Evolutionary conservation across 1,140 invertebrate genomes (phyloP).

Genomic region (Eciton burchellii): DNA sequence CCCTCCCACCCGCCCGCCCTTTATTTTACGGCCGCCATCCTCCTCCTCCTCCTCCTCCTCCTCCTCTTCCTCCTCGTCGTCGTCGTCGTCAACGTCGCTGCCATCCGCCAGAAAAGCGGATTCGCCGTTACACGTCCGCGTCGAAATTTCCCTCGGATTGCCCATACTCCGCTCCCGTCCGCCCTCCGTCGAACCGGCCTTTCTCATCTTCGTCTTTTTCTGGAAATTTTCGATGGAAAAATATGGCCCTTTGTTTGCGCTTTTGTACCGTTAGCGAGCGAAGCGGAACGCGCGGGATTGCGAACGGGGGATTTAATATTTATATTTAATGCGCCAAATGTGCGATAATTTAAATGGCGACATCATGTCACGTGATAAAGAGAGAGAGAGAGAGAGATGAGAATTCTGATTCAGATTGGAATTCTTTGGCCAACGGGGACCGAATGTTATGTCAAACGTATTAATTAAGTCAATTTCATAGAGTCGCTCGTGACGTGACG

Average conservation of each 20-base stretch:
- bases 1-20: slow-evolving; percentile 10
- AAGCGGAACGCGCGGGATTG: neutral
- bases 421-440: too few species aligned
- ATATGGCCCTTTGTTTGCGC: slow-evolving; percentile 53
- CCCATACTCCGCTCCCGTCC: neutral
- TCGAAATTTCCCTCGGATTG: slow-evolving; percentile 63
- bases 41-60: too few species aligned
- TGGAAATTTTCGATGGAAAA: slow-evolving; percentile 58
- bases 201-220: slow-evolving; percentile 45
- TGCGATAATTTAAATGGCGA: neutral
- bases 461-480: neutral
- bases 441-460: neutral
- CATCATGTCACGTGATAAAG: neutral
- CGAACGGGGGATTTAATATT: slow-evolving; percentile 28
- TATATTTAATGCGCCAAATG: neutral
- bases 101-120: slow-evolving; percentile 73
- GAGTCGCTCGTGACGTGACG: neutral
- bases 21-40: slow-evolving; percentile 64
- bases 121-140: slow-evolving; percentile 66
- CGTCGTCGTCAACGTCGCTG: slow-evolving; percentile 64
- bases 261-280: slow-evolving; percentile 19
- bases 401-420: too few species aligned
- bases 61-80: too few species aligned
- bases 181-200: neutral
- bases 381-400: neutral